Evolutionary conservation across 2,888 invertebrate genomes (phyloP).

Genomic region (Dolichomitus sp.): DNA sequence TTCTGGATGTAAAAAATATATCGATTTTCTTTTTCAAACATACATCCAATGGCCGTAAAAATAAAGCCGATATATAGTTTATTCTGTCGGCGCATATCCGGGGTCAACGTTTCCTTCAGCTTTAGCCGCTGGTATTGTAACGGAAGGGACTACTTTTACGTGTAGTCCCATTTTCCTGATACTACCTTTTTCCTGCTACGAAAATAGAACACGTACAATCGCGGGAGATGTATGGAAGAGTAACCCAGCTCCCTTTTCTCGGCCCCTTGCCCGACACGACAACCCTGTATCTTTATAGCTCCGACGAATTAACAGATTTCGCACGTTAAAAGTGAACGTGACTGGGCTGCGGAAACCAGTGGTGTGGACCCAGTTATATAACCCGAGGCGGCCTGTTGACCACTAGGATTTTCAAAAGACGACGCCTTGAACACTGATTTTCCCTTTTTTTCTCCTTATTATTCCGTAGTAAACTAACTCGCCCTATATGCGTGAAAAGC

Average conservation of each 20-base stretch:
- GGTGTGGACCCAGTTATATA: constrained; percentile 22
- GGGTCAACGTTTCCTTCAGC: not conserved
- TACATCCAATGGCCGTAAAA: no score
- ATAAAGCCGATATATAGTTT: no score
- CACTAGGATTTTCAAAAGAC: constrained; percentile 4
- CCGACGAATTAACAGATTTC: constrained; percentile 67
- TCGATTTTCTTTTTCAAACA: no score
- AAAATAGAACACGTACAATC: constrained; percentile 53
- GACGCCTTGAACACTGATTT: constrained; percentile 1
- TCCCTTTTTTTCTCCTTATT: not conserved
- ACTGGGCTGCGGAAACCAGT: constrained; percentile 50
- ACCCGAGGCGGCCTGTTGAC: constrained; percentile 38
- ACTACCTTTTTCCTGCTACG: constrained; percentile 8
- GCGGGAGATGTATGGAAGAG: constrained; percentile 53
- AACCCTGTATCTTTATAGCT: constrained; percentile 57
- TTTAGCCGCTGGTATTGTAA: not conserved
- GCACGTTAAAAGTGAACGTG: constrained; percentile 67
- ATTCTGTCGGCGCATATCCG: not conserved
- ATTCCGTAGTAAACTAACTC: not conserved
- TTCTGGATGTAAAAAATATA: no score
- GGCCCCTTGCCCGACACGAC: constrained; percentile 6
- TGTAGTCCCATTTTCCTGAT: no score
- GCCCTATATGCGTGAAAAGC: constrained; percentile 8
- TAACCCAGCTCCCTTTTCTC: constrained; percentile 52
- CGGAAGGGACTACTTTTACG: constrained; percentile 18